Evolutionary conservation across 2,797 vertebrate species (phyloP), one percentile per base, ranked within the genome.

Genomic region (Mycteria americana): DNA sequence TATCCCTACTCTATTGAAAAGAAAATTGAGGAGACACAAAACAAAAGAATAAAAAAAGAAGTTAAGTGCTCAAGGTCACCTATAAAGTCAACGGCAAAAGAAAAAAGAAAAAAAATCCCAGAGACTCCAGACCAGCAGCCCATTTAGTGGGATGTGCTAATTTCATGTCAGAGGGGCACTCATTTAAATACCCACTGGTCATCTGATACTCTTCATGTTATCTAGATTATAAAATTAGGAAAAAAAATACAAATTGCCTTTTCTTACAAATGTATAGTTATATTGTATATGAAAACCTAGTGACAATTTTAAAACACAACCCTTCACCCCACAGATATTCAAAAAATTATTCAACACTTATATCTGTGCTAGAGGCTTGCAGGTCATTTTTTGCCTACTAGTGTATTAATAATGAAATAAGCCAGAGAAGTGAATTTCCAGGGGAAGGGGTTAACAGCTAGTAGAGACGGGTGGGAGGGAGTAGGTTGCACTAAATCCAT

Each of bases 401-500:
- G 13, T 51, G 3, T n/a, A 31, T 60, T 87, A 96, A 96, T 70
- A 46, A 77, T 19, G 1, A 88, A 88, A 84, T 48, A 50, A 95
- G 51, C 6, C 48, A 68, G 74, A 11, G n/a, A 80, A 80, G 33
- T n/a, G 25, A 62, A 77, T 85, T 97, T 86, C 53, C 37, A 96
- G 70, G 81, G 57, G 68, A 95, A 96, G 17, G 65, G 93, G 80
- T 92, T 96, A 96, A 93, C 85, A 72, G 89, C 56, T 37, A 76
- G 41, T 9, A 88, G 68, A 78, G 78, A 60, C 1, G 16, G 37
- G 54, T 72, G 67, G 56, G 53, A 91, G 31, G 54, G 75, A 94
- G 67, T 7, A 85, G 25, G 39, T 22, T 73, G 48, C 85, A 91
- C 68, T 64, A 92, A 84, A 95, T 81, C 95, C 84, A 96, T 91